A percentile compares a stretch with the other conserved stretches of the same genome.
Conservation (phyloP, 2,797 vertebrate genomes). For the Tiaroga cobitis region DNA sequence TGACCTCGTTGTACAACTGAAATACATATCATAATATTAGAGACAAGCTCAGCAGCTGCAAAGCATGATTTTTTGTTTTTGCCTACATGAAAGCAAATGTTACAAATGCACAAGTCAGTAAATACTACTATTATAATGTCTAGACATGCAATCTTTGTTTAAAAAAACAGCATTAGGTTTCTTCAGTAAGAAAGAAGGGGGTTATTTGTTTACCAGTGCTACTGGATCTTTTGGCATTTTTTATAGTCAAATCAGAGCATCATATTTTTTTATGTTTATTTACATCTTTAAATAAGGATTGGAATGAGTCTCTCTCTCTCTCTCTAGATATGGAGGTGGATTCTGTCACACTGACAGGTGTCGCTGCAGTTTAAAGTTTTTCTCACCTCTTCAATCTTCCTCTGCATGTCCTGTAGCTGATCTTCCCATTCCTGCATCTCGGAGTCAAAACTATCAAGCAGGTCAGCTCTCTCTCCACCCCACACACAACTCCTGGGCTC, state of each 20-base stretch:
- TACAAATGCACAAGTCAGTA: constrained; percentile 3
- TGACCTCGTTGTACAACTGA: constrained; percentile 95
- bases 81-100: not conserved
- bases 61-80: not conserved
- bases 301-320: not conserved
- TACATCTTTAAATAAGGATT: not conserved
- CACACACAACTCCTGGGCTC: constrained; percentile 82
- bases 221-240: not conserved
- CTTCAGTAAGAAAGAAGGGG: not conserved
- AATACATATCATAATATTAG: constrained; percentile 57
- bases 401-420: constrained; percentile 95
- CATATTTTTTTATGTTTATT: not conserved
- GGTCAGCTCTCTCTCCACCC: constrained; percentile 87
- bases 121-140: not conserved
- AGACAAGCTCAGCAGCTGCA: not conserved
- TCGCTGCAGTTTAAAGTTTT: not conserved
- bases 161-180: too few species aligned
- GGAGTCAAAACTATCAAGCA: constrained; percentile 91
- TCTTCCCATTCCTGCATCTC: constrained; percentile 98
- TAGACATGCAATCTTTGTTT: constrained; percentile 34
- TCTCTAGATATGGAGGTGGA: not conserved
- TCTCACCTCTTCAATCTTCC: constrained; percentile 94
- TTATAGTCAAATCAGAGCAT: not conserved
- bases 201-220: not conserved
- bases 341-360: not conserved